Conservation (phyloP, 2,113 vertebrate species). For the Chionomys nivalis region DNA sequence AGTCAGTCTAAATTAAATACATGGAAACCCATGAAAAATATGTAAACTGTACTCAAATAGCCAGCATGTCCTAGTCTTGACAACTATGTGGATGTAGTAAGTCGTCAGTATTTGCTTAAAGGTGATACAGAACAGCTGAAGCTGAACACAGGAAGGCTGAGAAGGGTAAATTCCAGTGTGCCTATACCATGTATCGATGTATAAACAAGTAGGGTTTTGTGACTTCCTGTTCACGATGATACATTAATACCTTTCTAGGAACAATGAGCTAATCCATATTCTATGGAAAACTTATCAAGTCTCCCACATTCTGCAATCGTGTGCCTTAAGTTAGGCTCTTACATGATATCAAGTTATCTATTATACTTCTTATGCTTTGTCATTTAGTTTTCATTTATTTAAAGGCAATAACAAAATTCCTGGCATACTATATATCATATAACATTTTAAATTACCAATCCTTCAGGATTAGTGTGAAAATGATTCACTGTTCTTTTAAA, state of each 20-base stretch:
- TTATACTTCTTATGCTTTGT: too few species aligned
- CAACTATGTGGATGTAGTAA: not conserved
- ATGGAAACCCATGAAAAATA: not conserved
- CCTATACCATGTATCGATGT: too few species aligned
- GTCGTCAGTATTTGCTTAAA: not conserved
- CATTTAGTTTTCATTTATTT: not conserved
- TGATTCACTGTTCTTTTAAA: constrained; percentile 75
- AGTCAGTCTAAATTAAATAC: not conserved
- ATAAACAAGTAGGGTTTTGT: not conserved
- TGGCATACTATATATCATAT: not conserved
- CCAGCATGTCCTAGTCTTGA: not conserved
- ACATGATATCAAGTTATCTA: not conserved
- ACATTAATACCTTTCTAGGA: not conserved
- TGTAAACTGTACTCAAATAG: not conserved
- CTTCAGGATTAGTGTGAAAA: constrained; percentile 74
- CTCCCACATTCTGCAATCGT: not conserved
- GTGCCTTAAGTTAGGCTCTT: not conserved
- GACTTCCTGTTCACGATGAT: not conserved
- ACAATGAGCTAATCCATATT: not conserved
- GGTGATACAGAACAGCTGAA: not conserved
- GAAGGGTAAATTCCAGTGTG: not conserved
- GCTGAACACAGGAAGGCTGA: not conserved
- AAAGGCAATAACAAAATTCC: not conserved
- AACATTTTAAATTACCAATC: constrained; percentile 76
- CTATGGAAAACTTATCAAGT: not conserved